Evolutionary conservation across 2,113 vertebrate genomes (phyloP), one percentile per base, ranked within the genome.

Genomic region (Sebastes fasciatus): DNA sequence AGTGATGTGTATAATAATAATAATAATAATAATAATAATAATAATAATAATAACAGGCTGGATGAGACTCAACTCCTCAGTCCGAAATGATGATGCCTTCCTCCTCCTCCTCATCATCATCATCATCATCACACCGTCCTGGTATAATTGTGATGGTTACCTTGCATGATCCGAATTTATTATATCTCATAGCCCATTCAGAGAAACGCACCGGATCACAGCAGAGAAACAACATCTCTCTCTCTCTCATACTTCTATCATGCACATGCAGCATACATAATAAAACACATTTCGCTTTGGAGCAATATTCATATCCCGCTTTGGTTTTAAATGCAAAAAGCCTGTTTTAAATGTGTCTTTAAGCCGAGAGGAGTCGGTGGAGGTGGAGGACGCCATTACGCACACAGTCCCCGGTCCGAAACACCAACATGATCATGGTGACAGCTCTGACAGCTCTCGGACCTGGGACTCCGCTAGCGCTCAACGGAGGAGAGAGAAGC

Each of bases 361-460:
- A 74, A 83, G 83, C 45, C 69, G 80, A 84, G 85, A 19, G 72
- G 88, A 46, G 77, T 91, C 80, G 81, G 80, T 13, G 77, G 84
- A 93, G 81, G 80, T 13, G 77, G 84, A 93, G 85, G 95, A 95
- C 95, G 95, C 95, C 95, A 96, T 96, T 96, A 96, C 92, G 92
- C 93, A 90, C 93, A 90, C 86, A 92, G 95, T 91, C 91, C 89
- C 60, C 89, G 95, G 95, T 95, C 93, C 95, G 95, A 95, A 88
- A 83, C 19, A 83, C 67, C 87, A 76, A 10, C 34, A 70, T 48
- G 13, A 19, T 46, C 61, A 14, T 26, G 63, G 84, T 83, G 82
- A 81, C 88, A 85, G 84, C 80, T 40, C 1, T 85, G 90, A 79
- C 82, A 84, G 83, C 76, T 71, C 90, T 96, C 95, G 95, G 91